These are phyloP conservation scores for Sicus ferrugineus DNA, from an alignment of 2,888 invertebrate genomes.

Conservation along the genomic window DNA sequence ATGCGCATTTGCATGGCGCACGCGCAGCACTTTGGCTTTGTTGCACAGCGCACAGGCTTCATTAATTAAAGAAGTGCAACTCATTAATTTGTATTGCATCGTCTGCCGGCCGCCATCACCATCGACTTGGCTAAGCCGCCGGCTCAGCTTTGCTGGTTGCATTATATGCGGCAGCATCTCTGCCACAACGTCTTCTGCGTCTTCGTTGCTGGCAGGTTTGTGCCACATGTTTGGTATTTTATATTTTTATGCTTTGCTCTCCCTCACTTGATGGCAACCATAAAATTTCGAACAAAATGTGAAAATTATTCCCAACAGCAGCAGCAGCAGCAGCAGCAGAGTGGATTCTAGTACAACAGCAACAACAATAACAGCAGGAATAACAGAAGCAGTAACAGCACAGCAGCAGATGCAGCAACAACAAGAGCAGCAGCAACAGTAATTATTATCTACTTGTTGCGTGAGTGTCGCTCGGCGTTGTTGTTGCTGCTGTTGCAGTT, in stretches of 20 bases:
- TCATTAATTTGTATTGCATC: conserved; percentile 24
- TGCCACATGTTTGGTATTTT: conserved; percentile 23
- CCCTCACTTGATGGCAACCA: conserved; percentile 25
- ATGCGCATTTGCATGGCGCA: conserved; percentile 16
- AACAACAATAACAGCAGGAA: neutral
- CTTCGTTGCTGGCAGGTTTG: neutral
- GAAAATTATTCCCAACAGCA: conserved; percentile 20
- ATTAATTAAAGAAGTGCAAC: conserved; percentile 33
- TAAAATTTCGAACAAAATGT: conserved; percentile 31
- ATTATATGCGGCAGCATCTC: no score
- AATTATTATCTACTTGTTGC: no score
- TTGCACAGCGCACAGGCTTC: conserved; percentile 1
- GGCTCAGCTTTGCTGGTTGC: neutral
- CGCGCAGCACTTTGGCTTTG: conserved; percentile 14
- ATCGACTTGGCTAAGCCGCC: no score
- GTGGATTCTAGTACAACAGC: neutral
- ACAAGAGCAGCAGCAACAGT: neutral
- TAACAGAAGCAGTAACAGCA: no score
- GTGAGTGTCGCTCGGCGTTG: neutral
- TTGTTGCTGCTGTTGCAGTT: neutral
- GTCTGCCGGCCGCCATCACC: neutral
- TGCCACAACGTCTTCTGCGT: neutral
- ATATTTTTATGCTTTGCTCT: conserved; percentile 26
- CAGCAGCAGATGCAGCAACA: neutral
- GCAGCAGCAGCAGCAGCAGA: conserved; percentile 7